phyloP scores from a whole-genome alignment of 2,888 invertebrate species.

The Epirrhoe alternata region DNA sequence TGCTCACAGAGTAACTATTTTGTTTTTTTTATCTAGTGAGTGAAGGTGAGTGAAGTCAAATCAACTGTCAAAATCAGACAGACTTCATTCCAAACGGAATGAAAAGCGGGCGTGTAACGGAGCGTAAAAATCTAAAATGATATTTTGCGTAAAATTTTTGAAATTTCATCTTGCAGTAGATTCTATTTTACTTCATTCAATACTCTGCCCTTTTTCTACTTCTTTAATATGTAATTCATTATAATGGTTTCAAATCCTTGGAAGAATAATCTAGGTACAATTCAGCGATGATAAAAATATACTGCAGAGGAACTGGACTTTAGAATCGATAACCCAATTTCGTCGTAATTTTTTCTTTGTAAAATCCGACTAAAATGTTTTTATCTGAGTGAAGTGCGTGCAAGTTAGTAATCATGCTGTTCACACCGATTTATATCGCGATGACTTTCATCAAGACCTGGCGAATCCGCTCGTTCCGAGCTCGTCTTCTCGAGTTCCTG shows the following conservation, averaged over 20 bases:
- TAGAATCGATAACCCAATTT: constrained; percentile 79
- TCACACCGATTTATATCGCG: constrained; percentile 93
- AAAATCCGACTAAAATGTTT: constrained; percentile 19
- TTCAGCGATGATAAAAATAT: constrained; percentile 10
- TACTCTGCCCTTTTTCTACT: constrained; percentile 1
- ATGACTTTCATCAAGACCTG: constrained; percentile 93
- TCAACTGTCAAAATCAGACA: background rate
- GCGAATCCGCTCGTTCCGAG: constrained; percentile 89
- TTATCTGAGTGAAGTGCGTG: constrained; percentile 17
- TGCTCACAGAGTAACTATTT: too few species aligned
- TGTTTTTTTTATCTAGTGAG: too few species aligned
- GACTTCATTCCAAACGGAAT: background rate
- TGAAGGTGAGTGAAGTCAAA: too few species aligned
- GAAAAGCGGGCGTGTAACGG: background rate
- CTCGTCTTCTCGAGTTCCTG: constrained; percentile 87
- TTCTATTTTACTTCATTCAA: background rate
- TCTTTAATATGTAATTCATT: constrained; percentile 3
- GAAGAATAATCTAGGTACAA: background rate
- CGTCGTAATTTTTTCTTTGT: constrained; percentile 24
- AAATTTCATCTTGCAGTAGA: background rate
- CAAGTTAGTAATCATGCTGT: constrained; percentile 83
- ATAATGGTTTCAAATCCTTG: background rate
- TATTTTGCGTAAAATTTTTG: background rate
- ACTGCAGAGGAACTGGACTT: constrained; percentile 68
- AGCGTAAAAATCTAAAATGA: background rate